These are phyloP conservation scores for Mycetomoellerius zeteki DNA, from an alignment of 1,140 invertebrate species.

Conservation along the genomic window DNA sequence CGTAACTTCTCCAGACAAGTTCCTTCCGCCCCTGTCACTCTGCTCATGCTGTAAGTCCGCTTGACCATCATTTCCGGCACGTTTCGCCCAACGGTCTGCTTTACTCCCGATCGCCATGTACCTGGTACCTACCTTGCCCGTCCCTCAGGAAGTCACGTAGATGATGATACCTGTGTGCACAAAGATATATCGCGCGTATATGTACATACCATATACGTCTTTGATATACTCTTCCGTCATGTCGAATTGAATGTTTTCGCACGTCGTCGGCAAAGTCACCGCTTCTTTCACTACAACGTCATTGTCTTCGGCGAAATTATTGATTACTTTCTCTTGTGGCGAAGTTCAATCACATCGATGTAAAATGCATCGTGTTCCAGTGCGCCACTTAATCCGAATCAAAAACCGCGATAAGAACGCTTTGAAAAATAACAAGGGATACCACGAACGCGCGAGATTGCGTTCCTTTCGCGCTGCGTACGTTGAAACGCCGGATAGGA, in stretches of 20 bases:
- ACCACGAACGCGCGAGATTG: conserved; percentile 7
- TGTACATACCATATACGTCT: conserved; percentile 33
- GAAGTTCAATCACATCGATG: not conserved
- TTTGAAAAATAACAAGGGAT: conserved; percentile 29
- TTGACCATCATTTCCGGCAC: conserved; percentile 61
- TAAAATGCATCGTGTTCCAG: not conserved
- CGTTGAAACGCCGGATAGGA: conserved; percentile 32
- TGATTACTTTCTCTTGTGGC: not conserved
- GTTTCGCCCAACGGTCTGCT: conserved; percentile 42
- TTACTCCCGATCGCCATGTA: conserved; percentile 54
- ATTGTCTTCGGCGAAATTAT: not conserved
- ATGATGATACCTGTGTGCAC: conserved; percentile 34
- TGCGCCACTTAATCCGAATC: conserved; percentile 7
- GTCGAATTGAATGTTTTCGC: conserved; percentile 44
- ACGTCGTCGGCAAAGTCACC: not conserved
- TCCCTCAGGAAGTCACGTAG: conserved; percentile 53
- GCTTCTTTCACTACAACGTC: not conserved
- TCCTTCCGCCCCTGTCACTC: conserved; percentile 55
- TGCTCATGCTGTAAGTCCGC: conserved; percentile 28
- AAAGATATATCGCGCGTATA: conserved; percentile 6
- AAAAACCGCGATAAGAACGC: conserved; percentile 22
- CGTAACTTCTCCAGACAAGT: conserved; percentile 51
- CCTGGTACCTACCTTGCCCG: not conserved
- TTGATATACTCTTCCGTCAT: conserved; percentile 44
- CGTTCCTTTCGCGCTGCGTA: conserved; percentile 15